Evolutionary conservation across 2,888 invertebrate genomes (phyloP).

Genomic region (Piscicola geometra): DNA sequence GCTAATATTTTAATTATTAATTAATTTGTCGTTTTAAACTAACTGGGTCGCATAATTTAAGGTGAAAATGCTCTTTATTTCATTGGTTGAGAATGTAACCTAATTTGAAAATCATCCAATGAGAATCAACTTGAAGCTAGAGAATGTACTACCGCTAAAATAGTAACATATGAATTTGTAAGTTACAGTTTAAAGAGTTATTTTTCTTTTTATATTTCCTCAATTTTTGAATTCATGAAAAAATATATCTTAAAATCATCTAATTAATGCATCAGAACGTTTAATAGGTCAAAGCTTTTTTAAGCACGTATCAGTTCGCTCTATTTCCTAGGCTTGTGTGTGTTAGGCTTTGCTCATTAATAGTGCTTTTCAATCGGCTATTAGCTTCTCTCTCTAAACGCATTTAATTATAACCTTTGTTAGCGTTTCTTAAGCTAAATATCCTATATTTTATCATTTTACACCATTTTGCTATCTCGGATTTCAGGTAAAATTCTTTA

Average conservation of each 20-base stretch:
- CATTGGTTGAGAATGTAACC: neutral
- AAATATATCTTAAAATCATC: neutral
- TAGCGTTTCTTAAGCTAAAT: neutral
- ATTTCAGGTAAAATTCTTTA: neutral
- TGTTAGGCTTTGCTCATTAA: conserved; percentile 13
- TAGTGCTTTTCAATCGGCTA: neutral
- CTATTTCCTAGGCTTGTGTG: neutral
- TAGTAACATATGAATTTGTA: conserved; percentile 7
- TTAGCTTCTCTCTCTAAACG: conserved; percentile 7
- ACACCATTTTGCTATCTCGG: conserved; percentile 16
- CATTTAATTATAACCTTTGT: neutral
- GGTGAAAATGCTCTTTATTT: neutral
- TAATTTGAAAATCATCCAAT: neutral
- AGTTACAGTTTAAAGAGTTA: neutral
- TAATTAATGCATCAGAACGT: neutral
- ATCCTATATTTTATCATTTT: neutral
- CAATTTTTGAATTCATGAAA: neutral
- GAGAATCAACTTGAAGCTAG: neutral
- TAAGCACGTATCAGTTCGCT: neutral
- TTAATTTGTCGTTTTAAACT: too few relatives aligned
- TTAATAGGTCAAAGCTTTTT: neutral
- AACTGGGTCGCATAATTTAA: neutral
- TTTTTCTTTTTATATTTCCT: neutral
- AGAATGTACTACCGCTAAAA: conserved; percentile 7
- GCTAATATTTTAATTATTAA: too few relatives aligned